These are phyloP conservation scores for Microvelia longipes DNA, from an alignment of 1,140 invertebrate species.

Conservation along the genomic window DNA sequence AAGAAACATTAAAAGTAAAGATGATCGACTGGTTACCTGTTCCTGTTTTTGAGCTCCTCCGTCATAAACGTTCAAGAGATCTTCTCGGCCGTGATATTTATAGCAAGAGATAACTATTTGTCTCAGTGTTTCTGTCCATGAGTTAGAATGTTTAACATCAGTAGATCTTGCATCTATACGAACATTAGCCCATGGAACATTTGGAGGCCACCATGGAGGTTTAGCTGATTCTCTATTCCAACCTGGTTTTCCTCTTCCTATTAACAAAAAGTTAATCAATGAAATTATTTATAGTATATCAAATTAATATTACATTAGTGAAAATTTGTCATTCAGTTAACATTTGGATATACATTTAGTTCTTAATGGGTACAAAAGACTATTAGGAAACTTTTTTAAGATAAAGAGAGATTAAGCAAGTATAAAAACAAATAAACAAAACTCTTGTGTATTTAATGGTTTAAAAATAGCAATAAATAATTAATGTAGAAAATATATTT, in stretches of 20 bases:
- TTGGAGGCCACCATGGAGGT: conserved; percentile 92
- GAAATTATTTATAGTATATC: background rate
- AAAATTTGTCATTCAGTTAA: too few relatives aligned
- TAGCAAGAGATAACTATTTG: conserved; percentile 98
- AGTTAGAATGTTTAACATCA: conserved; percentile 93
- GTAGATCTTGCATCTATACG: conserved; percentile 89
- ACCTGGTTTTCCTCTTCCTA: conserved; percentile 83
- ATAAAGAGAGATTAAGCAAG: too few relatives aligned
- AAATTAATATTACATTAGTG: background rate
- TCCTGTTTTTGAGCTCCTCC: background rate
- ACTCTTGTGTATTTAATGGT: too few relatives aligned
- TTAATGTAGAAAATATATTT: too few relatives aligned
- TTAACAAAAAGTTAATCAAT: conserved; percentile 8
- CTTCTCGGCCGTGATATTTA: conserved; percentile 91
- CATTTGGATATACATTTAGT: too few relatives aligned
- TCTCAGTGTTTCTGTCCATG: conserved; percentile 89
- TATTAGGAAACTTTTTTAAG: too few relatives aligned
- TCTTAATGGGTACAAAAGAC: too few relatives aligned
- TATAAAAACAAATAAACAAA: too few relatives aligned
- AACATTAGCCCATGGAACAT: conserved; percentile 93
- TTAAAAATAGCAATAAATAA: too few relatives aligned
- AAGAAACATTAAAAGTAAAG: too few relatives aligned
- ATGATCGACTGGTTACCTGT: too few relatives aligned
- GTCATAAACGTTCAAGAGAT: conserved; percentile 52
- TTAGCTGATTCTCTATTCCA: conserved; percentile 90